Evolutionary conservation across 1,140 invertebrate genomes (phyloP), one percentile per base, ranked within the genome.

Genomic region (Neuroterus valhalla): DNA sequence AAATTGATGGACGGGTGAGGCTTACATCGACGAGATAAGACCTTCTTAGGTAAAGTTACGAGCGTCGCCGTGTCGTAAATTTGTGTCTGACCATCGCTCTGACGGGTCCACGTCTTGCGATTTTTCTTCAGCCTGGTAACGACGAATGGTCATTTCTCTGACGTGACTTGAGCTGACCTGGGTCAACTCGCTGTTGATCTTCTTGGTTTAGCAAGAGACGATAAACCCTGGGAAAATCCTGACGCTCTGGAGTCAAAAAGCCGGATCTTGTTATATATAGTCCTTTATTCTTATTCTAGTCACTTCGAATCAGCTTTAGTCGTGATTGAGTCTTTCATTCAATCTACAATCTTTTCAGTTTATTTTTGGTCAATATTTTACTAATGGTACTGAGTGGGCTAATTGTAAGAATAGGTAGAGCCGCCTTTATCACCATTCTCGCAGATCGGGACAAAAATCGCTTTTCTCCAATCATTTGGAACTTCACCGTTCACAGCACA

Each of bases 11-110:
- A 62, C 55, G 55, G 31, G 23, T 23, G 26, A 62, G 55, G 14
- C 23, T 31, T 62, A 62, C 55, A 62, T 62, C 31, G 55, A 62
- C 23, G 55, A 62, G 55, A 62, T 62, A 62, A 62, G 66, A 55
- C 72, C 10, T 38, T 38, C 31, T 38, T 74, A 71, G 68, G 70
- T 68, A 77, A 77, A 79, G 72, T 79, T 84, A 84, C 79, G 82
- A 82, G 78, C 78, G 74, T 78, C 78, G 80, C 76, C 71, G 45
- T 77, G 72, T 85, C 82, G 81, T 83, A 85, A 85, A 85, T 84
- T 82, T 71, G 68, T 71, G 71, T 43, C 78, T 52, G 80, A 66
- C 67, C 72, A 44, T 80, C 62, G 66, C 68, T 78, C 74, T 70
- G 62, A 74, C 50, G 71, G 68, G 50, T 76, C 68, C 66, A 68